Percentiles rank a stretch among this genome's conserved stretches.
phyloP scores from a whole-genome alignment of 2,113 vertebrate genomes.

The Cyprinodon tularosa region DNA sequence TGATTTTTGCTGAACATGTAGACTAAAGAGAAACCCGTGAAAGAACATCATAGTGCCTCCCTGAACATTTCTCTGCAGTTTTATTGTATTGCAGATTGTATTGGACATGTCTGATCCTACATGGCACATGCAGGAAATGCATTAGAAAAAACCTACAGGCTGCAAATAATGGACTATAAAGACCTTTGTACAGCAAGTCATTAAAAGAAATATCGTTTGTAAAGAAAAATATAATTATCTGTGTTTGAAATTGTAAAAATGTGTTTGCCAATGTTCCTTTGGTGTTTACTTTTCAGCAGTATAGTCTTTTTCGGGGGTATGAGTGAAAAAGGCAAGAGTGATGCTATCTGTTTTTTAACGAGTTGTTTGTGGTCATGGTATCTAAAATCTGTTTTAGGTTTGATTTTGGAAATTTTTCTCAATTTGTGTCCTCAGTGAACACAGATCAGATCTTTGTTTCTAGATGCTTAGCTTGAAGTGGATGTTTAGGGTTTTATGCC shows the following conservation, averaged over 20 bases:
- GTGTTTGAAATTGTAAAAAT: constrained; percentile 28
- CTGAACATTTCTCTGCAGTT: constrained; percentile 41
- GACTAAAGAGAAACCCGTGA: constrained; percentile 18
- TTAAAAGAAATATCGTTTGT: constrained; percentile 10
- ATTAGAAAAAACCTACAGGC: neutral
- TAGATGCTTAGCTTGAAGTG: constrained; percentile 6
- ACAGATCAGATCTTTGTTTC: neutral
- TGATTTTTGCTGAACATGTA: neutral
- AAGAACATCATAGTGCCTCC: constrained; percentile 35
- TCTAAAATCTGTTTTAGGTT: constrained; percentile 13
- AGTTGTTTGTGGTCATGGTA: neutral
- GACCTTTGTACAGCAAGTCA: constrained; percentile 2
- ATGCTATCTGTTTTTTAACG: neutral
- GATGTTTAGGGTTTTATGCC: constrained; percentile 14
- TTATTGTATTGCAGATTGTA: constrained; percentile 3
- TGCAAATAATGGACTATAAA: neutral
- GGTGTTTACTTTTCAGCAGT: constrained; percentile 15
- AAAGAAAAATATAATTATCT: neutral
- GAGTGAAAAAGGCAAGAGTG: neutral
- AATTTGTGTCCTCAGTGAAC: neutral
- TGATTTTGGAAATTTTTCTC: neutral
- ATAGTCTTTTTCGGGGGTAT: constrained; percentile 5
- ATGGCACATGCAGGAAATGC: neutral
- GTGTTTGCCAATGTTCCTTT: constrained; percentile 2
- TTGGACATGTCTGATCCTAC: constrained; percentile 11